Conservation (phyloP, 2,797 vertebrate species). For the Tamandua tetradactyla region DNA sequence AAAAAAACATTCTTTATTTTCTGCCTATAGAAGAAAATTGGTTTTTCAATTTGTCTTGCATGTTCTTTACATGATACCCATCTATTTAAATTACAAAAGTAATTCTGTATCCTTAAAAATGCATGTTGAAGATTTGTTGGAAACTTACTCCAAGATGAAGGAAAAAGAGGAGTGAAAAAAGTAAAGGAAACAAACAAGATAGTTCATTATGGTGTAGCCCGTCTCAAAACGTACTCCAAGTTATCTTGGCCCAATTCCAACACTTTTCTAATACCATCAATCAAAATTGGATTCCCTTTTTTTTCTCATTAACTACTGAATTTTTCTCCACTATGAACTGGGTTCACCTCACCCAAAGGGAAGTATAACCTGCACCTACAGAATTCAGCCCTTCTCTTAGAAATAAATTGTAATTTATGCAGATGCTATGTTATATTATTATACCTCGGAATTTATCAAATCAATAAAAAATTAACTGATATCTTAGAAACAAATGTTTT, state of each 20-base stretch:
- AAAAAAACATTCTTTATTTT: not conserved
- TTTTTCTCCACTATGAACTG: not conserved
- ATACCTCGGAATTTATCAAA: not conserved
- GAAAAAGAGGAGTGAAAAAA: not conserved
- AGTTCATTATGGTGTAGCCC: not conserved
- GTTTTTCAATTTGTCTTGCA: not conserved
- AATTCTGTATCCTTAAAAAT: not conserved
- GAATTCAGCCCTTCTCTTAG: not conserved
- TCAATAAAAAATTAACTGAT: not conserved
- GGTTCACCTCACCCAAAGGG: not conserved
- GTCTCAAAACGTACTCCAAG: not conserved
- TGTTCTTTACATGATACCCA: not conserved
- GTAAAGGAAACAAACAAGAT: not conserved
- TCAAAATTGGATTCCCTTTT: not conserved
- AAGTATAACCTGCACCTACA: not conserved
- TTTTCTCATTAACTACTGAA: not conserved
- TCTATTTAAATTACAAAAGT: not conserved
- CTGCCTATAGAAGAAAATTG: not conserved
- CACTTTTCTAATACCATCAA: not conserved
- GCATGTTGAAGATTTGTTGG: not conserved
- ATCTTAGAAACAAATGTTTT: not conserved
- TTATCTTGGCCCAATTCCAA: not conserved
- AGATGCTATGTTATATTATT: not conserved
- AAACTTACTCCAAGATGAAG: not conserved
- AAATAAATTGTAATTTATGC: not conserved